Evolutionary conservation across 2,113 vertebrate species (phyloP).

Genomic region (Gymnorhina tibicen): DNA sequence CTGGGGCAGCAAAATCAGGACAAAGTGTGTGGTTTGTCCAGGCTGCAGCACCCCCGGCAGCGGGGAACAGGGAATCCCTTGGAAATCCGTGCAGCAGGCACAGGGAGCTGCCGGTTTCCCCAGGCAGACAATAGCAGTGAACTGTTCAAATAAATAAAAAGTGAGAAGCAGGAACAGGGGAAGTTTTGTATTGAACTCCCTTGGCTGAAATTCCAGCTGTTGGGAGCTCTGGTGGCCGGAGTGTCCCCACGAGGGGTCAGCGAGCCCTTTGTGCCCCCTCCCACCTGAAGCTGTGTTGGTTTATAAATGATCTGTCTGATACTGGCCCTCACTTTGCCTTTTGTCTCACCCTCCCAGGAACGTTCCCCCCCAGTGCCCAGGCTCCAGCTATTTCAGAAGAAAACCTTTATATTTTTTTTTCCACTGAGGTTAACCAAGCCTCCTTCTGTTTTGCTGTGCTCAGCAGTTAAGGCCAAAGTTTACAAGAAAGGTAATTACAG

Average conservation of each 20-base stretch:
- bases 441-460: neutral
- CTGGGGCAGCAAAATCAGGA: rapidly evolving
- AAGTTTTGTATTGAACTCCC: neutral
- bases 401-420: neutral
- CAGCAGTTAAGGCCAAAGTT: constrained; percentile 33
- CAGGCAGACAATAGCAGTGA: neutral
- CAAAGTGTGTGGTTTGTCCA: rapidly evolving
- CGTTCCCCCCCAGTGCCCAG: neutral
- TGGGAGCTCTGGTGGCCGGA: rapidly evolving
- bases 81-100: neutral
- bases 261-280: neutral
- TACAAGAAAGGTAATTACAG: constrained; percentile 36
- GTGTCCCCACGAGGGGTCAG: neutral
- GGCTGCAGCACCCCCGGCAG: neutral
- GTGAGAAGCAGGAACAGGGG: neutral
- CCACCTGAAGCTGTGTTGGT: neutral
- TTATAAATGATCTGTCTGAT: neutral
- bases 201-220: neutral
- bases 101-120: neutral
- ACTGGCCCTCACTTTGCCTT: neutral
- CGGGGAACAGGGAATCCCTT: neutral
- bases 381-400: neutral
- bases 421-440: constrained; percentile 17
- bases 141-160: neutral
- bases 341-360: neutral